Base-by-base conservation (phyloP, 35 echinoderm and acorn worm genomes). In the Apostichopus japonicus region DNA sequence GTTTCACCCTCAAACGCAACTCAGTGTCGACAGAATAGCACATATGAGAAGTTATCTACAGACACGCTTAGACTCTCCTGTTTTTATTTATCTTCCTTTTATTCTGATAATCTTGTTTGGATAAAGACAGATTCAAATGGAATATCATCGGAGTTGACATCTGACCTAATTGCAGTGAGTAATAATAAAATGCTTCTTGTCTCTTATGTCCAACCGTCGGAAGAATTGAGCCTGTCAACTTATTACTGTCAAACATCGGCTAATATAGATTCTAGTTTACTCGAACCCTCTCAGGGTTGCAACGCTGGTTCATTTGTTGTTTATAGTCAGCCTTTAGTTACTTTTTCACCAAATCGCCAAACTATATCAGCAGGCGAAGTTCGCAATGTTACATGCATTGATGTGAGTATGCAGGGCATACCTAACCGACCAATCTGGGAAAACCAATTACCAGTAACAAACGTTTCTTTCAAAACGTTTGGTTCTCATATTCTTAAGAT, bases 371-470 rank as follows among this genome's bases (percentile, higher is more conserved):
- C 19, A 19, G 63, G 63, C 11, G 63, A 67, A 67, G 11, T 4
- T 4, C 63, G 63, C 11, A 67, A 19, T 19, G 11, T 67, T 10
- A 67, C 11, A 67, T 67, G 63, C 5, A 19, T 4, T 0, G 63
- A 11, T 11, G 3, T 67, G 19, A 17, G 19, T 67, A 67, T 15
- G 8, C 63, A 15, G 2, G 11, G 63, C 19, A 11, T 1, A 16
- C 0, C 14, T 67, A 16, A 0, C 11, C 4, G 11, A 0, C 7
- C 0, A 4, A 15, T 67, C 19, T 5, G 3, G 0, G 4, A 0
- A 67, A 0, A 0, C 0, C 10, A 11, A 17, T 11, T 4, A 15
- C 14, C 5, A 67, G 63, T 67, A 15, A 19, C 13, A 67, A 67
- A 17, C 63, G 19, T 67, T 67, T 67, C 63, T 19, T 44, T 44